A percentile compares a stretch with the other conserved stretches of the same genome.
phyloP scores from a whole-genome alignment of 92 coral and sea anemone genomes.

The Isaurus tuberculatus region DNA sequence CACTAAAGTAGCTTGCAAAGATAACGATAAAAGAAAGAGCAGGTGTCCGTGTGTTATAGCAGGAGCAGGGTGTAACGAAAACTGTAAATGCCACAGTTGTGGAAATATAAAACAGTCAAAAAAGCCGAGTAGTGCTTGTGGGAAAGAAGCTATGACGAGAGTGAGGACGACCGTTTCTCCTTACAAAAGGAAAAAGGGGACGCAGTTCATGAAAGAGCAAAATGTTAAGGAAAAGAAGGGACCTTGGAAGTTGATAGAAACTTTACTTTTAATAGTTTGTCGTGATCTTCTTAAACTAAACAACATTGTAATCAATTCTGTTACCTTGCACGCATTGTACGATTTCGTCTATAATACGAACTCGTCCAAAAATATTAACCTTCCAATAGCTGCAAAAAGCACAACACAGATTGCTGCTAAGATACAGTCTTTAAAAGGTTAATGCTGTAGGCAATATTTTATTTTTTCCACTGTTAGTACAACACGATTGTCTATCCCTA shows the following conservation, averaged over 20 bases:
- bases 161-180: slow-evolving; percentile 51
- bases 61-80: slow-evolving; percentile 1
- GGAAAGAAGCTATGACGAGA: slow-evolving; percentile 29
- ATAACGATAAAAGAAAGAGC: slow-evolving; percentile 1
- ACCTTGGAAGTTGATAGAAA: slow-evolving; percentile 64
- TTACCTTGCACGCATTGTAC: slow-evolving; percentile 36
- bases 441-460: background rate
- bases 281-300: slow-evolving; percentile 36
- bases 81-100: background rate
- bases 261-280: slow-evolving; percentile 55
- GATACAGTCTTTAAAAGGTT: slow-evolving; percentile 15
- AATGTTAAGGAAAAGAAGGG: slow-evolving; percentile 36
- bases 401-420: slow-evolving; percentile 64
- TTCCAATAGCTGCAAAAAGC: slow-evolving; percentile 37
- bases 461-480: background rate
- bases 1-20: background rate
- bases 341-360: slow-evolving; percentile 53
- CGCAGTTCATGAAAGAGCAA: slow-evolving; percentile 36
- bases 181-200: slow-evolving; percentile 60
- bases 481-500: background rate
- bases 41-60: slow-evolving; percentile 3
- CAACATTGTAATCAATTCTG: slow-evolving; percentile 33
- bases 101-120: background rate
- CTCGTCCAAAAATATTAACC: slow-evolving; percentile 37
- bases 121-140: slow-evolving; percentile 4